Base-by-base conservation (phyloP, 2,888 invertebrate genomes). In the Pyrrhosoma nymphula region DNA sequence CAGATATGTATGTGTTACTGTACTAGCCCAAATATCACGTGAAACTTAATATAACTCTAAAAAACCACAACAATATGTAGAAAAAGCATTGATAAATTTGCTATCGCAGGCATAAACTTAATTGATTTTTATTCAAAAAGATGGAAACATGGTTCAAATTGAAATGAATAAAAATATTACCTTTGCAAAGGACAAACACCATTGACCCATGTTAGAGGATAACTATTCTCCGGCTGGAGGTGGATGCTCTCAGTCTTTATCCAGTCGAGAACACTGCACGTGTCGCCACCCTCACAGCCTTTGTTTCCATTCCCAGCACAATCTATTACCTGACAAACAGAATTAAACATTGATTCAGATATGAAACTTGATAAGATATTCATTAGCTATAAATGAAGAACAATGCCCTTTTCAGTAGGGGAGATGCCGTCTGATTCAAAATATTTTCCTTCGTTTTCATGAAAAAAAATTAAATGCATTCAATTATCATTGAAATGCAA, bases 201-300 rank as follows among this genome's bases (percentile, higher is more conserved):
- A 75, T 96, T 96, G 35, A 96, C 95, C 95, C 96, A 96, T 75
- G 96, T 96, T 6, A 98, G 97, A 0, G 98, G 98, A 97, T 99
- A 99, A 95, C 97, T 97, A 26, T 96, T 96, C 95, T 98, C 98
- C 0, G 97, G 96, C 88, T 97, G 96, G 82, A 99, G 97, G 0
- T 97, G 97, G 2, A 98, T 97, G 95, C 98, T 97, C 95, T 97
- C 97, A 90, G 97, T 96, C 30, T 97, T 96, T 96, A 99, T 96
- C 99, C 99, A 99, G n/a, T 97, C 97, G 0, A 99, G 97, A 0
- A 99, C 97, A n/a, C 97, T 97, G 96, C 98, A 99, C 96, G 98
- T 98, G 97, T 99, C 98, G 60, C 99, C 99, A 47, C 99, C 99
- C 0, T 97, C 97, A 97, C 99, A 99, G 0, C 98, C 99, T 95